Conservation (phyloP, 2,113 vertebrate genomes). For the Seriola aureovittata region DNA sequence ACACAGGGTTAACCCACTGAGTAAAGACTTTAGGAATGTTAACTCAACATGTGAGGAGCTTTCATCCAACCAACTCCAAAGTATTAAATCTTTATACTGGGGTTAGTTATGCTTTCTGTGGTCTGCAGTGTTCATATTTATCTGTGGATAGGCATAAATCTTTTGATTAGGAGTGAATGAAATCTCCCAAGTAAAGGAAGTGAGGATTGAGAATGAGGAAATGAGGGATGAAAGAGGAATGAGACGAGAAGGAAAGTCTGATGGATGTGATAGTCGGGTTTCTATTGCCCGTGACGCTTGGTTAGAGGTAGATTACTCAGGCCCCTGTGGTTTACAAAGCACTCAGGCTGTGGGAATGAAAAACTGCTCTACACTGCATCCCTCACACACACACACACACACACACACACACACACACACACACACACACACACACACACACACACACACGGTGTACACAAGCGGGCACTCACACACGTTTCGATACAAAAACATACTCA, state of each 20-base stretch:
- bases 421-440: neutral
- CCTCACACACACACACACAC: slow-evolving; percentile 13
- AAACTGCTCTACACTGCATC: slow-evolving; percentile 37
- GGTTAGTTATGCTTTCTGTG: slow-evolving; percentile 27
- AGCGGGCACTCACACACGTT: neutral
- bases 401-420: neutral
- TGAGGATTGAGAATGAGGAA: slow-evolving; percentile 53
- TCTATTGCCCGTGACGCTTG: slow-evolving; percentile 46
- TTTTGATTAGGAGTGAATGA: slow-evolving; percentile 41
- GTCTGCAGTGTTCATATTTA: slow-evolving; percentile 19
- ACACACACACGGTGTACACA: neutral
- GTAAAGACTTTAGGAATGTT: slow-evolving; percentile 46
- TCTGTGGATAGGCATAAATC: slow-evolving; percentile 29
- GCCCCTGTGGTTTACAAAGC: slow-evolving; percentile 54
- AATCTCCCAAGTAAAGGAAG: slow-evolving; percentile 32
- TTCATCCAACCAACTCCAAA: slow-evolving; percentile 2
- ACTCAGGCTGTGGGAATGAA: slow-evolving; percentile 36
- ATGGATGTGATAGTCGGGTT: slow-evolving; percentile 54
- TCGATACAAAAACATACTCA: slow-evolving; percentile 8
- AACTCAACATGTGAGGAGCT: slow-evolving; percentile 26
- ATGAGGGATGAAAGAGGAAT: slow-evolving; percentile 59
- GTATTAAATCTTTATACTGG: slow-evolving; percentile 28
- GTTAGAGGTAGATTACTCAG: slow-evolving; percentile 66
- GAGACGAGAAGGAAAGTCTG: slow-evolving; percentile 43
- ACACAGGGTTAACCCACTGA: slow-evolving; percentile 1